A percentile compares a stretch with the other conserved stretches of the same genome.
Evolutionary conservation across 2,797 vertebrate species (phyloP).

Genomic region (Simalia tracyae): DNA sequence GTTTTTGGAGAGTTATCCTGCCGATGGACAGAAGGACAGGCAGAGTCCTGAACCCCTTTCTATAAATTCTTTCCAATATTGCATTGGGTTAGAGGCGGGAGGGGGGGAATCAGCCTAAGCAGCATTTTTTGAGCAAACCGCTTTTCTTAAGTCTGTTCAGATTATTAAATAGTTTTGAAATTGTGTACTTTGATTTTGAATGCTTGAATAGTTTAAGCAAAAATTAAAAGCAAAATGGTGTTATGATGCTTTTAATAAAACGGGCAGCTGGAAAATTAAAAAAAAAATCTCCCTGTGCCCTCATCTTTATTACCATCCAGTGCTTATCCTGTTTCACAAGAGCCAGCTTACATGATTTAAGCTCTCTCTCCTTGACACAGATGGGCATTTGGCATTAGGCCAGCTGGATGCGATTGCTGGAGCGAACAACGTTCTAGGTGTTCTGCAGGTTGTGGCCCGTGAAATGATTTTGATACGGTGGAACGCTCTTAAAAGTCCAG

Average conservation of each 20-base stretch:
- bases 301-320: neutral
- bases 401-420: slow-evolving; percentile 3
- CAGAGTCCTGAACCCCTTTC: neutral
- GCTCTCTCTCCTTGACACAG: slow-evolving; percentile 29
- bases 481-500: neutral
- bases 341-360: neutral
- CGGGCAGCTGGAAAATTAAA: neutral
- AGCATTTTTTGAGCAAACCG: neutral
- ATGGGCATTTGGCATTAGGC: neutral
- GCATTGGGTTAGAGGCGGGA: neutral
- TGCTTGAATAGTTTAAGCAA: neutral
- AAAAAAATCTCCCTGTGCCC: neutral
- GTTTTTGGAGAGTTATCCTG: neutral
- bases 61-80: neutral
- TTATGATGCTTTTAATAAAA: neutral
- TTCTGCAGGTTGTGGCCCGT: slow-evolving; percentile 29
- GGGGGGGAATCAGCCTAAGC: neutral
- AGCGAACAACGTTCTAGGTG: neutral
- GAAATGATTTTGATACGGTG: slow-evolving; percentile 58
- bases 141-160: neutral
- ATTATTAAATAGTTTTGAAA: neutral
- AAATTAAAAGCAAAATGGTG: neutral
- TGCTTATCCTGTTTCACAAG: slow-evolving; percentile 1
- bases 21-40: neutral
- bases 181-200: neutral